These are phyloP conservation scores for Sigmodon hispidus DNA, from an alignment of 2,113 vertebrate genomes.

Conservation along the genomic window DNA sequence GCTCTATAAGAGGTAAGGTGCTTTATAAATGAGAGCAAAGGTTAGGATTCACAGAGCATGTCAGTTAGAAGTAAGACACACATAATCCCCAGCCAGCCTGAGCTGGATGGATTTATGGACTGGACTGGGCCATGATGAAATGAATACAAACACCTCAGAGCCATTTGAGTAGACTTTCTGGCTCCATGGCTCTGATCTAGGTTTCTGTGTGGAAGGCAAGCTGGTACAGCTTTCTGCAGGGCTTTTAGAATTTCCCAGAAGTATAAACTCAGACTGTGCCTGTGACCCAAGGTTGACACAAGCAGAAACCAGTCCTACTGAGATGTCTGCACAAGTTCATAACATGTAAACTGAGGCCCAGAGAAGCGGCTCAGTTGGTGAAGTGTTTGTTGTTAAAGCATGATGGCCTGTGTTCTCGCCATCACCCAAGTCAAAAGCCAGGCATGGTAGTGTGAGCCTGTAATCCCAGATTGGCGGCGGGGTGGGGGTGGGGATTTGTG, in stretches of 20 bases:
- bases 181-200: neutral
- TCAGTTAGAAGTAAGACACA: neutral
- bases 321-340: neutral
- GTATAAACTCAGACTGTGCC: neutral
- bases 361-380: neutral
- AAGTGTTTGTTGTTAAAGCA: neutral
- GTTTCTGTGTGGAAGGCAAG: neutral
- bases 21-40: neutral
- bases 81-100: too few relatives aligned
- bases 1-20: neutral
- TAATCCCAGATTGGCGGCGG: too few relatives aligned
- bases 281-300: neutral
- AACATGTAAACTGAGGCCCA: neutral
- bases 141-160: neutral
- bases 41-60: fast-evolving
- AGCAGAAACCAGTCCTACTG: neutral
- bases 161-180: neutral
- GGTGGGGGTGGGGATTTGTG: too few relatives aligned
- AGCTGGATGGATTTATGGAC: neutral
- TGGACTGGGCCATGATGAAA: neutral
- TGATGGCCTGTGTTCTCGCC: neutral
- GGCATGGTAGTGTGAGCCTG: neutral
- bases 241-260: neutral
- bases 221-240: neutral
- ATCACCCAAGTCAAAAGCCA: too few relatives aligned